Evolutionary conservation across 2,888 invertebrate species (phyloP), one percentile per base, ranked within the genome.

Genomic region (Podotricha telesiphe): DNA sequence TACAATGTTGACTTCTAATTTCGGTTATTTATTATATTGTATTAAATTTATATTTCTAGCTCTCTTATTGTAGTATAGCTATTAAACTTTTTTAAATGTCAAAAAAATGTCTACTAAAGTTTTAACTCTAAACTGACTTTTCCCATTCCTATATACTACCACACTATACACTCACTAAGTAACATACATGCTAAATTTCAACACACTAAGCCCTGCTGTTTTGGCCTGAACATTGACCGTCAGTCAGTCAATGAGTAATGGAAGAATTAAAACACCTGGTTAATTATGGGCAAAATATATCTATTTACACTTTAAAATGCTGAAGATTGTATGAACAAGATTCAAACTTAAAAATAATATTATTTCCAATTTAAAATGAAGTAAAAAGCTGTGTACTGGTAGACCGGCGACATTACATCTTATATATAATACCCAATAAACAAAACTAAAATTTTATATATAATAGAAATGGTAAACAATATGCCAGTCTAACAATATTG

Each of bases 211-310:
- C 28, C 6, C 6, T 2, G 28, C 28, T 28, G 6, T 28, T 4
- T 28, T 28, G 28, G 28, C 2, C 28, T 4, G 6, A 4, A 28
- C 28, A 4, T 28, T 28, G 28, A n/a, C 28, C 28, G 2, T 28
- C 28, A 2, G 28, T 6, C 28, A 28, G 3, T 28, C 28, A 28
- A 28, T 6, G 28, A 28, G 28, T 4, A 28, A 28, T 6, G 28
- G 6, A 28, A 28, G 28, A 28, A 71, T 69, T 65, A 65, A 72
- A 73, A 73, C 70, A 73, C 74, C 71, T 73, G 58, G 56, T 75
- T 76, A 87, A 87, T 86, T 91, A 90, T 89, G 89, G 91, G 89
- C 90, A 93, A 93, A 93, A 93, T 93, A 92, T 91, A 91, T 89
- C 86, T 92, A 92, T 92, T 91, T 92, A 91, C 92, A 93, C 84